These are phyloP conservation scores for Lucinisca nassula DNA, from an alignment of 2,888 invertebrate species.

Conservation along the genomic window DNA sequence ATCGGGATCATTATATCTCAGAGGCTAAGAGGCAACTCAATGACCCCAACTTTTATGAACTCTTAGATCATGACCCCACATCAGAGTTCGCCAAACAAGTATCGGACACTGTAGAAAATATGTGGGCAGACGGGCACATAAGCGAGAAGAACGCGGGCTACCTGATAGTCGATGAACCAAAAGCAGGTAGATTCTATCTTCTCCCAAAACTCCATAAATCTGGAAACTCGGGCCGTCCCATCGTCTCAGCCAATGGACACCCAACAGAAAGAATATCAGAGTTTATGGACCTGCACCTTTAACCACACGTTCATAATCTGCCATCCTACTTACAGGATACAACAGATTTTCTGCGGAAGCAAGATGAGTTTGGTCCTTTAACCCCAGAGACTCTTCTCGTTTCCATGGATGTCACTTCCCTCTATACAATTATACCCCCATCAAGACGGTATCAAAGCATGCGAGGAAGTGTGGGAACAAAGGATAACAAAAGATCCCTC, in stretches of 20 bases:
- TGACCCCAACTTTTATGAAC: too few relatives aligned
- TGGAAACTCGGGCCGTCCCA: slow-evolving; percentile 35
- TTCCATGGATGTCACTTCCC: slow-evolving; percentile 46
- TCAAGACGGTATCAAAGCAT: slow-evolving; percentile 36
- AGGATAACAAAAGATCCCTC: slow-evolving; percentile 29
- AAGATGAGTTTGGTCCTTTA: not conserved
- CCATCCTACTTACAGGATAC: slow-evolving; percentile 31
- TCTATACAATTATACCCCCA: slow-evolving; percentile 47
- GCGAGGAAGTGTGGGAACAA: slow-evolving; percentile 12
- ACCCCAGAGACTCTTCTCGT: slow-evolving; percentile 29
- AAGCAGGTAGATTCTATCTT: slow-evolving; percentile 37
- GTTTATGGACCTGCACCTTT: slow-evolving; percentile 33
- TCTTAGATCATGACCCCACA: too few relatives aligned
- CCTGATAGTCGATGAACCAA: slow-evolving; percentile 3
- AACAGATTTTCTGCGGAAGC: slow-evolving; percentile 23
- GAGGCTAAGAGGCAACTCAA: too few relatives aligned
- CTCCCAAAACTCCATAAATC: slow-evolving; percentile 44
- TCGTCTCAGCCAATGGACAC: slow-evolving; percentile 40
- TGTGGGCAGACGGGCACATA: slow-evolving; percentile 9
- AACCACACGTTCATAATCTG: slow-evolving; percentile 17
- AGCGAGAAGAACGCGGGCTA: not conserved
- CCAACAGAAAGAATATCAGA: slow-evolving; percentile 44
- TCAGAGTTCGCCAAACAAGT: not conserved
- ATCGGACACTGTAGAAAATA: not conserved
- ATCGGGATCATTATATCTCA: too few relatives aligned